These are phyloP conservation scores for Heliocidaris tuberculata DNA, from an alignment of 35 echinoderm and acorn worm species.

Conservation along the genomic window DNA sequence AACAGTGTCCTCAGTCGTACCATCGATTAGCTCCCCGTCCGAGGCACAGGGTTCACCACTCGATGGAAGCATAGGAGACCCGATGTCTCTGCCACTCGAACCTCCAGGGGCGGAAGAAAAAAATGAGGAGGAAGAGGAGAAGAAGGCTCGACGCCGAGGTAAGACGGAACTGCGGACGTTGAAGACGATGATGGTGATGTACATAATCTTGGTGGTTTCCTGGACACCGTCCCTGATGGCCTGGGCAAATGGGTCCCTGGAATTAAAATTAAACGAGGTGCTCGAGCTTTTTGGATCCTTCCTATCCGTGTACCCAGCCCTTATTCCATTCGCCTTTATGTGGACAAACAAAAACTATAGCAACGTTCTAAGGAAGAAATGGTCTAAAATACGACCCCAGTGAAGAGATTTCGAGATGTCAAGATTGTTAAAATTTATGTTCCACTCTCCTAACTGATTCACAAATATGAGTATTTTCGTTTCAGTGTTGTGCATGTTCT, in stretches of 20 bases:
- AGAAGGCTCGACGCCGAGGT: neutral
- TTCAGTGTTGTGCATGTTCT: neutral
- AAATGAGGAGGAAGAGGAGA: neutral
- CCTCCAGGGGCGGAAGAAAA: neutral
- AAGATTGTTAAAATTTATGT: neutral
- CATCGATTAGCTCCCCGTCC: neutral
- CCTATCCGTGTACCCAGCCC: neutral
- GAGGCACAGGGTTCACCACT: neutral
- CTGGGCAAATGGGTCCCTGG: neutral
- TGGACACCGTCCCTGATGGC: slow-evolving; percentile 29
- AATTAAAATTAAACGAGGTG: neutral
- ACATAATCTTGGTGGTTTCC: neutral
- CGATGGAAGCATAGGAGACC: neutral
- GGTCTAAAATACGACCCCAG: slow-evolving; percentile 13
- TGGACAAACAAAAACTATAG: slow-evolving; percentile 33
- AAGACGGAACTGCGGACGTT: neutral
- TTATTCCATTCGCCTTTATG: slow-evolving; percentile 18
- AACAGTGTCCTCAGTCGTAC: neutral
- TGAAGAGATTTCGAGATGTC: neutral
- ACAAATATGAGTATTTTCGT: neutral
- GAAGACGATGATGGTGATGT: slow-evolving; percentile 16
- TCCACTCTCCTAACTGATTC: no score
- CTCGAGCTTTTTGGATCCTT: neutral
- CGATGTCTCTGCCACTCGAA: neutral
- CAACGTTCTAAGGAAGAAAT: neutral